Base-by-base conservation (phyloP, 1,140 invertebrate genomes). In the Zeugodacus cucurbitae region DNA sequence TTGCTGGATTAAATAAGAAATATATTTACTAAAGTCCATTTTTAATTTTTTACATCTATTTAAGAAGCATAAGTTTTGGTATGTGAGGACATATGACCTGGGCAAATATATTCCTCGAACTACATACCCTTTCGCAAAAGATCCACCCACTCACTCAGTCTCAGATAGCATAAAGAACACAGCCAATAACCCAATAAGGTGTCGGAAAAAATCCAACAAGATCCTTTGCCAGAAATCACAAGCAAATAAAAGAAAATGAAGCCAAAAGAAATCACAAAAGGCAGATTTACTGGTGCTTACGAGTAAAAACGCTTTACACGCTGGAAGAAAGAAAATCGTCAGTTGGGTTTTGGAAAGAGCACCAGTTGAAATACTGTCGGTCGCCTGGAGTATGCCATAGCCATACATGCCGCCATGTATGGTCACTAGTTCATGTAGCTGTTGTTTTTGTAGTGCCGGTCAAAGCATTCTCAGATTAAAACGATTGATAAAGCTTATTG, bases 381-480 rank as follows among this genome's bases (percentile, higher is more conserved):
- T 41, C 7, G 17, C 32, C 1, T n/a, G 32, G 6, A 78, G 70
- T 54, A 54, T 17, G 48, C 0, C 14, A 17, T 20, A 11, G 48
- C 17, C 64, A 34, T 32, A 34, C 17, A n/a, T 70, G 26, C 11
- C 17, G 26, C 0, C 26, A 26, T 70, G 7, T 70, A 32, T 17
- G 29, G 3, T 37, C 26, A 20, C 14, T 54, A 20, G 48, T 54
- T 1, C 48, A 10, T 82, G 3, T 54, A n/a, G 41, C 67, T 74
- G 67, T 74, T 82, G 41, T 82, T 82, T 41, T 29, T 82, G 37
- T 82, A 48, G 26, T 44, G 74, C 26, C n/a, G 10, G 41, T 82
- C 74, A 82, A 82, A 82, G 74, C 41, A 48, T 82, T 82, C 32
- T n/a, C 41, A 82, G 74, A 82, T 82, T 48, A 82, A 82, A 82